phyloP scores from a whole-genome alignment of 2,113 vertebrate genomes.

The Alces alces region DNA sequence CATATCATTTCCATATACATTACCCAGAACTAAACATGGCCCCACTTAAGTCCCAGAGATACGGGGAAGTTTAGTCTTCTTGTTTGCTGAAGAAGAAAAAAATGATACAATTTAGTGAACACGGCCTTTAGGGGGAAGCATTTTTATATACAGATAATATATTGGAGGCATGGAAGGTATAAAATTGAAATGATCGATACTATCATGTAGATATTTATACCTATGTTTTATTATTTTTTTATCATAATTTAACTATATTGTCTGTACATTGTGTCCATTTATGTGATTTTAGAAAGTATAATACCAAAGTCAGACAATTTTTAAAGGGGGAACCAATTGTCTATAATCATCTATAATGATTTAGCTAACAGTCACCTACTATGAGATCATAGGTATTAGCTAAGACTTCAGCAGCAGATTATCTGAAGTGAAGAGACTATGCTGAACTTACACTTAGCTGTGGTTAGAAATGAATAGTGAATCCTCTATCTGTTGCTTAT shows the following conservation, averaged over 20 bases:
- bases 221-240: not conserved
- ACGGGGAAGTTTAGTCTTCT: not conserved
- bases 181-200: not conserved
- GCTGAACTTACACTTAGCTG: not conserved
- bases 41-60: not conserved
- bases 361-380: not conserved
- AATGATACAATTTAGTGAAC: not conserved
- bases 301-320: not conserved
- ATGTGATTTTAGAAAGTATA: not conserved
- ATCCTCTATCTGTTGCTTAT: not conserved
- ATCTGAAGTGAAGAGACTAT: not conserved
- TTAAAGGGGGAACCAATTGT: not conserved
- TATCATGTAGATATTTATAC: not conserved
- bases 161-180: not conserved
- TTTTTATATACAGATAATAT: not conserved
- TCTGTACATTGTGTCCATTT: not conserved
- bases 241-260: not conserved
- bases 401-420: not conserved
- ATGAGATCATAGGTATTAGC: not conserved
- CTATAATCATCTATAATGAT: not conserved
- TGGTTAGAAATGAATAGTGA: not conserved
- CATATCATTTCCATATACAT: not conserved
- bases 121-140: not conserved
- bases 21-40: not conserved
- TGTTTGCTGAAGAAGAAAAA: not conserved